phyloP scores from a whole-genome alignment of 2,797 vertebrate genomes.

The Sarcophilus harrisii region DNA sequence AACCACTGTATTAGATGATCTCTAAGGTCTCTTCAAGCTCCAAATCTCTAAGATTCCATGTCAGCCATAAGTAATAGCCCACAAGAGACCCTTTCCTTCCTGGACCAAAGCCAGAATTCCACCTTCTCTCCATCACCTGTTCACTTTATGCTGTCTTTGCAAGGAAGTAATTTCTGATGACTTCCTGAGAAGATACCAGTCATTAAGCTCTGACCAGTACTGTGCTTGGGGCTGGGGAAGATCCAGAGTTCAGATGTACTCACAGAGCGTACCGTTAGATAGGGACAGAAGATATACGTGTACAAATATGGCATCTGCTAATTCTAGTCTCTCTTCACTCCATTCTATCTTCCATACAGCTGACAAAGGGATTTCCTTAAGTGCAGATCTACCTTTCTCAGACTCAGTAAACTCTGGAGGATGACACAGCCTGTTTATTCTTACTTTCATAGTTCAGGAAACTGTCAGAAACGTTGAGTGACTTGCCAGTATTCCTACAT shows the following conservation, averaged over 20 bases:
- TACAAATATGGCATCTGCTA: neutral
- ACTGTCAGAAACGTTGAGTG: neutral
- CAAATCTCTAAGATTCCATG: neutral
- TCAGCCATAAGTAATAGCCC: neutral
- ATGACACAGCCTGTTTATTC: neutral
- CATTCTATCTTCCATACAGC: neutral
- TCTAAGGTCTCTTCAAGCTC: neutral
- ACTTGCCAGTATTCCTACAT: neutral
- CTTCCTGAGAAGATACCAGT: neutral
- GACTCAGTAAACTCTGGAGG: neutral
- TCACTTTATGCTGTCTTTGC: neutral
- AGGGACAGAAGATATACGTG: neutral
- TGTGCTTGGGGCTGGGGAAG: neutral
- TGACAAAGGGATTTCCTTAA: neutral
- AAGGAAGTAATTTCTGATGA: neutral
- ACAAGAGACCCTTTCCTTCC: neutral
- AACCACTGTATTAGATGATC: neutral
- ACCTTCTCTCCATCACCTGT: neutral
- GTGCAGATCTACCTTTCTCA: neutral
- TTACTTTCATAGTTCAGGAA: neutral
- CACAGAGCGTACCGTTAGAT: neutral
- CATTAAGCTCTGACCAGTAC: neutral
- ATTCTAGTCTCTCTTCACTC: neutral
- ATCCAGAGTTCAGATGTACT: neutral
- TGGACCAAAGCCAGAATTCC: neutral